Base-by-base conservation (phyloP, 2,113 vertebrate genomes). In the Carassius auratus region DNA sequence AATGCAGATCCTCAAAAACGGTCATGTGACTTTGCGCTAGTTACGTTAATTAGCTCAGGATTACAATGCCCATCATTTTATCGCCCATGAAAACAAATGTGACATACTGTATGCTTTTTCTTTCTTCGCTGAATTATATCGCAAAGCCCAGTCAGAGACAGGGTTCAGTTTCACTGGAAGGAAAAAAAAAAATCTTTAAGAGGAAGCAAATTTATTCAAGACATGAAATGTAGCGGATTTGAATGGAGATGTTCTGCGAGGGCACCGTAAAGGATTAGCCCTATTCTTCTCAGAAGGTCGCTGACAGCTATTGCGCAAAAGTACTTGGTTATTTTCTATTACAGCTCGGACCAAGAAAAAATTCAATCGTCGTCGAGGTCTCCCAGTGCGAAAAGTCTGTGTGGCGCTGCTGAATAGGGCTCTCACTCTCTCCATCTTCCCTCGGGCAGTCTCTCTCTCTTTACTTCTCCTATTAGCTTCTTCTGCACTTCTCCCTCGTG, bases 161-260 rank as follows among this genome's bases (percentile, higher is more conserved):
- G 68, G 87, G 86, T 91, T 79, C 84, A 89, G 88, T 81, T 73
- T 45, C 73, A 69, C 84, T 81, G 85, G 66, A 75, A 87, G 90
- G 77, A 84, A 88, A 88, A 92, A 91, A 91, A 91, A 48, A 42
- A 13, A 84, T 87, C 85, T 83, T 15, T 48, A 86, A 88, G 81
- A 71, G 88, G 86, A 89, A 89, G 69, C 91, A 90, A 88, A 93
- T 92, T 87, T 92, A 93, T 93, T 93, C 90, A 86, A 88, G 87
- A 86, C 91, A 85, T 86, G 78, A 84, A 93, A 90, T 88, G 85
- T 88, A 91, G 71, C 64, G 90, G 90, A 89, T 92, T 91, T 93
- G 85, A 89, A 91, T 71, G 87, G 82, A 84, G 87, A 48, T 19
- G 36, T 68, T 55, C 33, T 48, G 77, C 55, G 38, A 62, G 68